Base-by-base conservation (phyloP, 2,888 invertebrate species). In the Cacoxenus indagator region DNA sequence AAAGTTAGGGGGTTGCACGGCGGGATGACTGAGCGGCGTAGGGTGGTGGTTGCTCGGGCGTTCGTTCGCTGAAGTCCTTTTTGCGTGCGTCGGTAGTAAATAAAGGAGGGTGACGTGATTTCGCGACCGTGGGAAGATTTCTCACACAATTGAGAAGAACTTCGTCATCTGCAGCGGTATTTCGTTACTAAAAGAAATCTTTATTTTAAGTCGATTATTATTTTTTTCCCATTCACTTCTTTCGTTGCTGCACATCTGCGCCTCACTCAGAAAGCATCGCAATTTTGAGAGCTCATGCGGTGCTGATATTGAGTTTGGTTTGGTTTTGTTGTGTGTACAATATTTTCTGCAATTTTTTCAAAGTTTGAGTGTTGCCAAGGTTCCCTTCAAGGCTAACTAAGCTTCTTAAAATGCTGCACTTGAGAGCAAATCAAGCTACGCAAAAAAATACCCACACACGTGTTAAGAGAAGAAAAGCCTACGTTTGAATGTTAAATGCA, bases 101-200 rank as follows among this genome's bases (percentile, higher is more conserved):
- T 24, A 14, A 67, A 70, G 80, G 83, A 83, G 84, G 84, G 83
- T 81, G 83, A 83, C 71, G 76, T 71, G 69, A 72, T 62, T 62
- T 62, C 69, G 68, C 71, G 68, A 85, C 83, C 83, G 83, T 84
- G 83, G 83, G 83, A 84, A 84, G 84, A 84, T 84, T 84, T 79
- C 65, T 67, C 67, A 68, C 70, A 84, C 84, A 84, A 80, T 59
- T 51, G 51, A 43, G 45, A n/a, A 5, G 45, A 43, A 59, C 31
- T 59, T 8, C 24, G n/a, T 29, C 9, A 19, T 14, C 37, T 37
- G 4, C 43, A 43, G n/a, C 24, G 24, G 45, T 45, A 62, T 62
- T 24, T 43, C 11, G 4, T 2, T 55, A 19, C 1, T 22, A n/a
- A 51, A 22, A 22, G 51, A 51, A 51, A 22, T 51, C 51, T 22